Evolutionary conservation across 2,888 invertebrate species (phyloP).

Genomic region (Phoenoteleia sp.): DNA sequence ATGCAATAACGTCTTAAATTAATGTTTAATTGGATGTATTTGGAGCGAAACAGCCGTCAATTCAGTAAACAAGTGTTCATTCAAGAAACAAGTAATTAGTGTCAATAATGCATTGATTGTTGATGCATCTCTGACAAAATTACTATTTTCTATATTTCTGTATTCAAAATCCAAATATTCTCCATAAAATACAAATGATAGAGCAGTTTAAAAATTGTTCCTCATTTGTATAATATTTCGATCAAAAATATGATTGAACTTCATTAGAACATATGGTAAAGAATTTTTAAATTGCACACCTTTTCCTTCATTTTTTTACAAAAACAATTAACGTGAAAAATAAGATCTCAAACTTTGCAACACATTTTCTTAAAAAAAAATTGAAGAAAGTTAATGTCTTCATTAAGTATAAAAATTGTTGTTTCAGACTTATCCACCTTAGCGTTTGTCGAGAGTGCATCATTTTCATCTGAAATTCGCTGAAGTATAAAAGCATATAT

Average conservation of each 20-base stretch:
- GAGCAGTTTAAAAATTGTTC: too few species aligned
- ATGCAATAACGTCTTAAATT: conserved; percentile 59
- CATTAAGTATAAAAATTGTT: neutral
- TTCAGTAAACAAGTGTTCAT: conserved; percentile 52
- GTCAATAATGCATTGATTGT: conserved; percentile 46
- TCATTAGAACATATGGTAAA: too few species aligned
- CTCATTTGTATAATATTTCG: too few species aligned
- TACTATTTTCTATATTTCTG: neutral
- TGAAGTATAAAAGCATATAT: neutral
- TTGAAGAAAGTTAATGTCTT: neutral
- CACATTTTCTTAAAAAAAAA: neutral
- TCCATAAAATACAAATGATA: too few species aligned
- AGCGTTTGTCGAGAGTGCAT: neutral
- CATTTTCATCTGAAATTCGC: neutral
- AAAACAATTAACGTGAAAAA: too few species aligned
- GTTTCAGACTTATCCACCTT: neutral
- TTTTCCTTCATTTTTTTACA: too few species aligned
- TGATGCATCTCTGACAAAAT: neutral
- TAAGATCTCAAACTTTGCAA: neutral
- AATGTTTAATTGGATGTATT: conserved; percentile 50
- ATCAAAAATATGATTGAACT: too few species aligned
- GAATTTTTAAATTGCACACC: too few species aligned
- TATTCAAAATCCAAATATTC: too few species aligned
- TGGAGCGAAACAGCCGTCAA: conserved; percentile 40
- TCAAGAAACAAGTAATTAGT: conserved; percentile 59